phyloP scores from a whole-genome alignment of 2,888 invertebrate genomes.

The Gastracanthus pulcherrimus region DNA sequence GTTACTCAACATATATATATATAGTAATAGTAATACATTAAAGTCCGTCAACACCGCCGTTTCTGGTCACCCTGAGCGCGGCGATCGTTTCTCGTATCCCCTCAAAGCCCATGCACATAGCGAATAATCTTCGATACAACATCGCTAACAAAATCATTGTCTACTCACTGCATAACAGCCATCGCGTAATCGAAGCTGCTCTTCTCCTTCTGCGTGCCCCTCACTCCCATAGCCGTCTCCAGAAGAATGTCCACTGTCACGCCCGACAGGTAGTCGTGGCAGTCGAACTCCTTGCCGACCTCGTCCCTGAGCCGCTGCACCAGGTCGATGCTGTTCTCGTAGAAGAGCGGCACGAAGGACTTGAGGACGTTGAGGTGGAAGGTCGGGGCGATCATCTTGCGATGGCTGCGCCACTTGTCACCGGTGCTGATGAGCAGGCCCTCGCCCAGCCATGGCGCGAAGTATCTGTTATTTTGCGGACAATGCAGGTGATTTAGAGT shows the following conservation, averaged over 20 bases:
- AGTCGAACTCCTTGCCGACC: conserved; percentile 78
- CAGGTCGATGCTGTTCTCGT: conserved; percentile 77
- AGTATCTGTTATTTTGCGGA: conserved; percentile 65
- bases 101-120: no score
- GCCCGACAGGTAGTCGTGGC: conserved; percentile 79
- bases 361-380: conserved; percentile 79
- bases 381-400: conserved; percentile 79
- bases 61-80: no score
- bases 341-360: conserved; percentile 79
- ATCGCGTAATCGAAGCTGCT: conserved; percentile 79
- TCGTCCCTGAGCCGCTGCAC: conserved; percentile 74
- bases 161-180: conserved; percentile 80
- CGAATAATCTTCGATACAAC: neutral
- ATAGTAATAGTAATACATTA: no score
- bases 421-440: conserved; percentile 76
- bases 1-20: no score
- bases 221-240: conserved; percentile 81
- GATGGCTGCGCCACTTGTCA: conserved; percentile 78
- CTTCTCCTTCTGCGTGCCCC: conserved; percentile 76
- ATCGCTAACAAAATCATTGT: neutral
- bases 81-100: no score
- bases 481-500: neutral
- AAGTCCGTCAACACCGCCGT: no score
- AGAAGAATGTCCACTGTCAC: conserved; percentile 79
- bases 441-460: conserved; percentile 76